A percentile compares a stretch with the other conserved stretches of the same genome.
Evolutionary conservation across 2,797 vertebrate genomes (phyloP).

Genomic region (Leptoclinus maculatus): DNA sequence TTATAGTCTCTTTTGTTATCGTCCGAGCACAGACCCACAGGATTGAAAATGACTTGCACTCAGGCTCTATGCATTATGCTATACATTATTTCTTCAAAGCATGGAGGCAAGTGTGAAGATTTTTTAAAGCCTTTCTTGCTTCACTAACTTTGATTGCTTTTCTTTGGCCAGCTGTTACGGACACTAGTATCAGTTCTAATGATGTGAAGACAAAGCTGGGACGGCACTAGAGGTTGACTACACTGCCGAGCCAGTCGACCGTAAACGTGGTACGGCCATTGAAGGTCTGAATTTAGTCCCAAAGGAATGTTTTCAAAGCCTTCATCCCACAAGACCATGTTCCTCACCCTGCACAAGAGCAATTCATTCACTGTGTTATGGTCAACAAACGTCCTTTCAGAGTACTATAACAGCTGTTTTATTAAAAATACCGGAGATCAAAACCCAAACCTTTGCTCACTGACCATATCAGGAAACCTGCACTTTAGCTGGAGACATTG

Average conservation of each 20-base stretch:
- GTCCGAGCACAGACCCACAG: constrained; percentile 38
- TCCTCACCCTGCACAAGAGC: constrained; percentile 22
- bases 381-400: not conserved
- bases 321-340: constrained; percentile 15
- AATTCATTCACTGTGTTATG: not conserved
- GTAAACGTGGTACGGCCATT: constrained; percentile 35
- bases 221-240: constrained; percentile 46
- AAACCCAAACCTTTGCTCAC: not conserved
- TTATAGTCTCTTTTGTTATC: constrained; percentile 67
- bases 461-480: not conserved
- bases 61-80: constrained; percentile 40
- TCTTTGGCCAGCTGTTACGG: constrained; percentile 67
- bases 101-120: constrained; percentile 50
- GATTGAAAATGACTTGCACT: constrained; percentile 68
- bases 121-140: constrained; percentile 66
- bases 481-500: not conserved
- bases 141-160: constrained; percentile 80
- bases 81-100: constrained; percentile 52
- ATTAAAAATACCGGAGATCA: not conserved
- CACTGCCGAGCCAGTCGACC: constrained; percentile 53
- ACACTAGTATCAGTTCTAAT: constrained; percentile 73
- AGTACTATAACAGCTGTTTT: not conserved
- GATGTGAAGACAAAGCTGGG: constrained; percentile 60
- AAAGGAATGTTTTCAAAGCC: constrained; percentile 44
- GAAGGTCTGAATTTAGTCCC: constrained; percentile 47